Evolutionary conservation across 2,113 vertebrate species (phyloP).

Genomic region (Panthera tigris): DNA sequence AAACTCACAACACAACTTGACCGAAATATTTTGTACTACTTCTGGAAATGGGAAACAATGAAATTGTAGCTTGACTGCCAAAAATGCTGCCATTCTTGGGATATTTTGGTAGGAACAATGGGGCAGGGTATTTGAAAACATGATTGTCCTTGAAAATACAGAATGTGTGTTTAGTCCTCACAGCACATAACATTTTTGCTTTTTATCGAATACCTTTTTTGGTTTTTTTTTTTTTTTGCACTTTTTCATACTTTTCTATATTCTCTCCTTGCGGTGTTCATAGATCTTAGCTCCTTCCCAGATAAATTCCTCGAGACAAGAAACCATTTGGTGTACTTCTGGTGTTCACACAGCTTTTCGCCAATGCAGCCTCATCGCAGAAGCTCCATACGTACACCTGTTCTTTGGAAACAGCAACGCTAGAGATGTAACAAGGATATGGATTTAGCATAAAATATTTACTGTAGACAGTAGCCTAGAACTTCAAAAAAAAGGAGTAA

Average conservation of each 20-base stretch:
- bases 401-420: not conserved
- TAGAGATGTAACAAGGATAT: not conserved
- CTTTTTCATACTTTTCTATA: not conserved
- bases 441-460: not conserved
- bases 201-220: not conserved
- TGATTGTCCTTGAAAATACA: not conserved
- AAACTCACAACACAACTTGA: conserved; percentile 9
- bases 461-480: not conserved
- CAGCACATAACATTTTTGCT: not conserved
- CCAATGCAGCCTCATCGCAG: not conserved
- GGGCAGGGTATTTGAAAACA: not conserved
- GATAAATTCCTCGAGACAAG: not conserved
- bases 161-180: not conserved
- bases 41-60: conserved; percentile 18
- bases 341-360: not conserved
- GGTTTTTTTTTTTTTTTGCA: not conserved
- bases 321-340: not conserved
- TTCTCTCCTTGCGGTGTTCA: not conserved
- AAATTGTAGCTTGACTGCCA: not conserved
- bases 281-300: not conserved
- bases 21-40: conserved; percentile 37
- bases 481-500: not conserved
- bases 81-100: not conserved
- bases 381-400: not conserved
- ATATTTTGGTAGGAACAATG: not conserved